Conservation (phyloP, 2,888 invertebrate species). For the Amaurobius ferox region DNA sequence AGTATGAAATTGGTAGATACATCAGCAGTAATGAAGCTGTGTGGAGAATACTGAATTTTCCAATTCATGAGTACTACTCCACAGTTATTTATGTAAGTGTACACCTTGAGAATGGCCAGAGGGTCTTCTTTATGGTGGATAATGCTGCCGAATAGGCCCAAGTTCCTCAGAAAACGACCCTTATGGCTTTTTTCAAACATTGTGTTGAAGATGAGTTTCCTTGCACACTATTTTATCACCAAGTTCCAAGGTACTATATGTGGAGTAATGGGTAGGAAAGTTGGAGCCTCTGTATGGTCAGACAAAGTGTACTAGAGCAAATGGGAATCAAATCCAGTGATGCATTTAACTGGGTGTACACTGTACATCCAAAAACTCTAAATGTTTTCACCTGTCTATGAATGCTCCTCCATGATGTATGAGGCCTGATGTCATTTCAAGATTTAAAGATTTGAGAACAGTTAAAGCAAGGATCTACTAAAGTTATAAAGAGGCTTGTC, state of each 20-base stretch:
- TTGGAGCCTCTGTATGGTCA: constrained; percentile 68
- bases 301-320: constrained; percentile 28
- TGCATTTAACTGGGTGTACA: constrained; percentile 47
- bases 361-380: neutral
- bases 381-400: too few species aligned
- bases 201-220: neutral
- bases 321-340: constrained; percentile 29
- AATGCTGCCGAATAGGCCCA: neutral
- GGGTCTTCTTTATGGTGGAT: too few species aligned
- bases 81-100: too few species aligned
- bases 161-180: neutral
- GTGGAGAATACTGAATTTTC: too few species aligned
- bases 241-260: neutral
- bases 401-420: neutral
- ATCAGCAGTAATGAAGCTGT: too few species aligned
- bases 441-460: neutral
- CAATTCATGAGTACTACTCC: too few species aligned
- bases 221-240: neutral
- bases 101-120: too few species aligned
- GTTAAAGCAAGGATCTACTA: neutral
- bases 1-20: too few species aligned
- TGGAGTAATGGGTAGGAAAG: constrained; percentile 60
- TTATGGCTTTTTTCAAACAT: neutral
- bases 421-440: neutral
- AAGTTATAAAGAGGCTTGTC: neutral